phyloP scores from a whole-genome alignment of 2,888 invertebrate genomes.

The Patella depressa region DNA sequence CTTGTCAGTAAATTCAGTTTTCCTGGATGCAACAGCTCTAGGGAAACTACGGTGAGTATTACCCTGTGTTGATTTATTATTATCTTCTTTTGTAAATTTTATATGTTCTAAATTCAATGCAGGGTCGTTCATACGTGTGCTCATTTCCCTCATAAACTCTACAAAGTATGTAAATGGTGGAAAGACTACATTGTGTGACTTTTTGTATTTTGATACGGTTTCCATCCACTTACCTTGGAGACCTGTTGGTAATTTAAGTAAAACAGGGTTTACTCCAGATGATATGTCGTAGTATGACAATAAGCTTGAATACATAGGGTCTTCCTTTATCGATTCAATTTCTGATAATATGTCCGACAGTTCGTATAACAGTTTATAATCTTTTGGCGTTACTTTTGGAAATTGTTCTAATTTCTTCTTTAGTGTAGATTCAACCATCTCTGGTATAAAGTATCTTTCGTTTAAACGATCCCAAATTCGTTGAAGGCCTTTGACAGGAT shows the following conservation, averaged over 20 bases:
- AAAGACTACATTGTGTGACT: conserved; percentile 12
- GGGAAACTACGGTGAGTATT: no score
- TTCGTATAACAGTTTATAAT: conserved; percentile 28
- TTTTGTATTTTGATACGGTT: conserved; percentile 19
- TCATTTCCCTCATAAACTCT: conserved; percentile 15
- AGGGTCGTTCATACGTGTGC: conserved; percentile 15
- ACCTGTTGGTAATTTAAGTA: conserved; percentile 24
- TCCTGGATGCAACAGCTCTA: no score
- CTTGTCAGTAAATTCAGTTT: no score
- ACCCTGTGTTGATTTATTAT: no score
- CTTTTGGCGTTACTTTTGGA: conserved; percentile 22
- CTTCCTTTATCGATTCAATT: conserved; percentile 17
- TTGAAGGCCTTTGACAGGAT: conserved; percentile 18
- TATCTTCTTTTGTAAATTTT: no score
- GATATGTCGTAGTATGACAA: conserved; percentile 26
- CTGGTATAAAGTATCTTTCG: conserved; percentile 26
- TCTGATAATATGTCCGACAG: conserved; percentile 22
- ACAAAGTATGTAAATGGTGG: conserved; percentile 20
- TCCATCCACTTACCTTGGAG: conserved; percentile 26
- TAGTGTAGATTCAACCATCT: conserved; percentile 26
- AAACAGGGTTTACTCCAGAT: conserved; percentile 22
- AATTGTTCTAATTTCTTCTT: conserved; percentile 22
- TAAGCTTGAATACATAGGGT: not conserved
- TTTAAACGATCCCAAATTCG: conserved; percentile 28
- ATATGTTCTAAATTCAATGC: conserved; percentile 20